Conservation (phyloP, 2,113 vertebrate genomes). For the Megaceryle torquata region DNA sequence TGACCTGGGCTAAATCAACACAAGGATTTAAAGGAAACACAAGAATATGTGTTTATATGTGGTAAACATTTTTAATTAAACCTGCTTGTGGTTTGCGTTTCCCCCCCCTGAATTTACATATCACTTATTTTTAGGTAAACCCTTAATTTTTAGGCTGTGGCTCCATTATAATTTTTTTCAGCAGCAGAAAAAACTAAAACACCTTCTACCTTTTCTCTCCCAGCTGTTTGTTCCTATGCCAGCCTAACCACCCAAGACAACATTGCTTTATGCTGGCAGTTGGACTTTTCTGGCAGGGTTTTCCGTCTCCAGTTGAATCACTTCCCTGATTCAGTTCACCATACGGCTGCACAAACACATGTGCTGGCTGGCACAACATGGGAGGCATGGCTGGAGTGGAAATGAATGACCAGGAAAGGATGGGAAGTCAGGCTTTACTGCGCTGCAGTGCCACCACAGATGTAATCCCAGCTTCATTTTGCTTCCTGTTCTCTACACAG, state of each 20-base stretch:
- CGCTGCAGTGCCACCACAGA: neutral
- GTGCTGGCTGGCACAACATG: neutral
- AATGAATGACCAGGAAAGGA: neutral
- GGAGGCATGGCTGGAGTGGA: neutral
- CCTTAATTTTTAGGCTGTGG: neutral
- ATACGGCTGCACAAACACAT: neutral
- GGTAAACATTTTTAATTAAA: neutral
- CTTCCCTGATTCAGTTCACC: neutral
- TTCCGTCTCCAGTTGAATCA: neutral
- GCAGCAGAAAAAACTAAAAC: neutral
- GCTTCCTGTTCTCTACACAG: neutral
- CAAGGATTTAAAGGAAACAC: neutral
- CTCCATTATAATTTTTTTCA: neutral
- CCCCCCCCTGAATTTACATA: neutral
- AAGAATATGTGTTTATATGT: neutral
- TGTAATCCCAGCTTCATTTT: neutral
- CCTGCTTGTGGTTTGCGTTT: neutral
- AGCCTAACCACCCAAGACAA: neutral
- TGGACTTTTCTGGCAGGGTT: neutral
- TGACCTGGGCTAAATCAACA: neutral
- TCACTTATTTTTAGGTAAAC: neutral
- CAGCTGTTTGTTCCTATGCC: neutral
- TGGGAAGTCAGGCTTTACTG: fast-evolving
- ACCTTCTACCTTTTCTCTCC: neutral
- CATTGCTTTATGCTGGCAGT: neutral